Base-by-base conservation (phyloP, 2,797 vertebrate species). In the Sebastes matsubarae region DNA sequence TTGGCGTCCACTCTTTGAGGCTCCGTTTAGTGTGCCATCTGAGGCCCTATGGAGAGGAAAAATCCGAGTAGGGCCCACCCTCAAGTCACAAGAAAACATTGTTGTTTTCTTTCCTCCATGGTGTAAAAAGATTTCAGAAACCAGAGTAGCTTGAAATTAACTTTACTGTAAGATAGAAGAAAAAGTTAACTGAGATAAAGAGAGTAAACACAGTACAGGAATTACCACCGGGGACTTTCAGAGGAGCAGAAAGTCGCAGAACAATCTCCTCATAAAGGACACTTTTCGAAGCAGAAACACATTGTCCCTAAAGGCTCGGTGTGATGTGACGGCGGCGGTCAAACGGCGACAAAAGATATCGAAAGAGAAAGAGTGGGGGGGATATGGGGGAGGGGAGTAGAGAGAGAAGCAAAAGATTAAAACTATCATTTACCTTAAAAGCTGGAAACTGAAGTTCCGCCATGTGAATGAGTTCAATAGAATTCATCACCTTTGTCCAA, bases 401-500 rank as follows among this genome's bases (percentile, higher is more conserved):
- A 71, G 34, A 75, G 60, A 63, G 63, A 63, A 58, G 55, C 18
- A 14, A 68, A 63, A 82, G 58, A 79, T 87, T 85, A 91, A 77
- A 91, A 86, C 91, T 81, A 92, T 87, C 16, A 54, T 70, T 87
- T 67, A 81, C 82, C 83, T 86, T 88, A 83, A 89, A 81, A 88
- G 66, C 64, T 75, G 89, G 63, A 83, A 84, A 89, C 74, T 32
- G 58, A 46, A 75, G 84, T 92, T 93, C 74, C 34, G 30, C 77
- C 75, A 84, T 83, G 81, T 93, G 87, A 77, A 57, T 58, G 67
- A 79, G 87, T 81, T 91, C 90, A 88, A 93, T 88, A 88, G 77
- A 92, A 90, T 92, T 89, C 80, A 93, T 88, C 91, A 84, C 87
- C 81, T 90, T 82, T 92, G 70, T 90, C 83, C 84, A 75, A 73